Base-by-base conservation (phyloP, 2,113 vertebrate species). In the Chelonoidis abingdonii region DNA sequence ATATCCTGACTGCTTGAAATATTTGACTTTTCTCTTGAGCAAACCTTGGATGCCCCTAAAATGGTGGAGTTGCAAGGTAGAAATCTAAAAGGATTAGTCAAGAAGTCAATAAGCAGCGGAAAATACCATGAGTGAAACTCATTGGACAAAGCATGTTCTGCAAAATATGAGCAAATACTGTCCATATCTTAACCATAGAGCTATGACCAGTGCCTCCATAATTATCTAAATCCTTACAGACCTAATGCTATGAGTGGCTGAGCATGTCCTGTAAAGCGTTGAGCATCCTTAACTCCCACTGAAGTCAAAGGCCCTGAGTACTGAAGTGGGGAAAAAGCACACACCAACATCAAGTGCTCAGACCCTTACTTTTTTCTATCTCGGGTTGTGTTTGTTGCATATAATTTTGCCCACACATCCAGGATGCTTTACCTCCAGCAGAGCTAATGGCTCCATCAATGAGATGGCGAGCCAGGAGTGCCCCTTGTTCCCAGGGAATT, bases 71-170 rank as follows among this genome's bases (percentile, higher is more conserved):
- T 90, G 50, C 54, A 95, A 85, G 81, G 80, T 87, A 82, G 47
- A 84, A 95, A 83, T 54, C 29, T 24, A 57, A 90, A 83, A 80
- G 12, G 17, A 82, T 86, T 27, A 65, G 19, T 83, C 93, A 69
- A 89, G 87, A 95, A 94, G 86, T 14, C 52, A 84, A 79, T 86
- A 87, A 87, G 89, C 80, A 89, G 35, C 17, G 62, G n/a, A 38
- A 72, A 72, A 72, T 72, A 72, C 22, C 65, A 72, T 38, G n/a
- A 72, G 65, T 72, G 35, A 72, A 72, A 72, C 35, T 72, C 65
- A 72, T 11, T 38, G 65, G 65, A 38, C n/a, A 22, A 72, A 17
- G 65, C 65, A 38, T 38, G n/a, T 72, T 21, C n/a, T 72, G 65
- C 38, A 72, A 72, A 72, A 38, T 21, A 10, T 72, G 38, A 38